Evolutionary conservation across 2,797 vertebrate genomes (phyloP).

Genomic region (Pogoniulus pusillus): DNA sequence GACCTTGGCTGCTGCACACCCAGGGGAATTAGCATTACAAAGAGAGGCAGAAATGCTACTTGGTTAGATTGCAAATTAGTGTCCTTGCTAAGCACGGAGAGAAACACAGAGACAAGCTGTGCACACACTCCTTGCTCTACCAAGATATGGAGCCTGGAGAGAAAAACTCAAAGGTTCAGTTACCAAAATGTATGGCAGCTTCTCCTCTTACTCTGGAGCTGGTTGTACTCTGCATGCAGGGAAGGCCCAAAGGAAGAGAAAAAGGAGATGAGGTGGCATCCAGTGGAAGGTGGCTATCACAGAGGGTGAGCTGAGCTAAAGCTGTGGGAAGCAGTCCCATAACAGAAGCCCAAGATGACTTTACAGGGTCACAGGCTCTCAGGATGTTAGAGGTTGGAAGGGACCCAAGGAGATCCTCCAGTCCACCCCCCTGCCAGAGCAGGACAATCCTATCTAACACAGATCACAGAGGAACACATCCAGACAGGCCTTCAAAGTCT

Average conservation of each 20-base stretch:
- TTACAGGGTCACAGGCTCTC: too few species aligned
- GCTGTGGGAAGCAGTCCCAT: not conserved
- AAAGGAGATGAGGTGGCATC: not conserved
- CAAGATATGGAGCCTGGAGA: not conserved
- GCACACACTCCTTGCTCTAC: not conserved
- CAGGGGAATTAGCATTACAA: not conserved
- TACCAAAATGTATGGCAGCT: not conserved
- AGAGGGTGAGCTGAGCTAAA: not conserved
- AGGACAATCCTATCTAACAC: too few species aligned
- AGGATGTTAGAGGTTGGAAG: too few species aligned
- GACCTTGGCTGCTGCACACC: not conserved
- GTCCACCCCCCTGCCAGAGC: too few species aligned
- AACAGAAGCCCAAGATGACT: not conserved
- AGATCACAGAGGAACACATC: too few species aligned
- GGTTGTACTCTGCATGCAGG: too few species aligned
- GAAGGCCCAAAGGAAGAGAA: not conserved
- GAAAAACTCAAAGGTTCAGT: not conserved
- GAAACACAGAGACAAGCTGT: not conserved
- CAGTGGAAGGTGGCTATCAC: not conserved
- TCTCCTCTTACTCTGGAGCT: not conserved
- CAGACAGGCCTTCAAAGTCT: too few species aligned
- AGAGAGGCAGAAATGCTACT: not conserved
- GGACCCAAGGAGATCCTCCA: too few species aligned
- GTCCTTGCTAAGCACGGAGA: not conserved
- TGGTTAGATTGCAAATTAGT: not conserved